Evolutionary conservation across 2,888 invertebrate species (phyloP).

Genomic region (Melipona bicolor): DNA sequence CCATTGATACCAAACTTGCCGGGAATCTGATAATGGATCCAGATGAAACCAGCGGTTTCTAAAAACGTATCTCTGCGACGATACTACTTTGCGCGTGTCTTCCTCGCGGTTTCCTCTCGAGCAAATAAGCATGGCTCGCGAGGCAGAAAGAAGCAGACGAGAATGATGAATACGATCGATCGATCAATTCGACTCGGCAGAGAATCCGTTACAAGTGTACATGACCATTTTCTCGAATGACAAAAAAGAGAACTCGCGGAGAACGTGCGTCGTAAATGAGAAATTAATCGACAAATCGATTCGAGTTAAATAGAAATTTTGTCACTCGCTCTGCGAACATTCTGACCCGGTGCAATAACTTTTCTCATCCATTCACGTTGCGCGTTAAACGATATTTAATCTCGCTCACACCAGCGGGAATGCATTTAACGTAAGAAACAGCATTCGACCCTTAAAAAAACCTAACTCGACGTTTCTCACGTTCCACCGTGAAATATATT

Average conservation of each 20-base stretch:
- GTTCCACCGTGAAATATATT: constrained; percentile 3
- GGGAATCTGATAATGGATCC: constrained; percentile 33
- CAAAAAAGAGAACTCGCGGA: neutral
- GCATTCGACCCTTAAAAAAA: constrained; percentile 1
- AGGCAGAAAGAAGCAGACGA: neutral
- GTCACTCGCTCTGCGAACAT: neutral
- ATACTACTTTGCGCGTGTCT: constrained; percentile 5
- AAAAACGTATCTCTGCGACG: neutral
- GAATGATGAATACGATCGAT: constrained; percentile 19
- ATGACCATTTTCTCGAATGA: constrained; percentile 11
- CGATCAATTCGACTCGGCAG: constrained; percentile 9
- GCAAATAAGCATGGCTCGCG: neutral
- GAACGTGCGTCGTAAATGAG: neutral
- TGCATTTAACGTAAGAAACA: constrained; percentile 6
- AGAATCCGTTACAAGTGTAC: neutral
- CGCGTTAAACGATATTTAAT: constrained; percentile 13
- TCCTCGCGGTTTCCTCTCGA: neutral
- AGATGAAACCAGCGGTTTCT: constrained; percentile 22
- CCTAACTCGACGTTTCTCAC: neutral
- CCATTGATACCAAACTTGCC: constrained; percentile 5
- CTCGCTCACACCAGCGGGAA: neutral
- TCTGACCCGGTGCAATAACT: neutral
- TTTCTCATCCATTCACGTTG: neutral
- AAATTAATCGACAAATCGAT: constrained; percentile 2
- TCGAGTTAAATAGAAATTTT: neutral